Base-by-base conservation (phyloP, 2,113 vertebrate genomes). In the Lasiurus cinereus region DNA sequence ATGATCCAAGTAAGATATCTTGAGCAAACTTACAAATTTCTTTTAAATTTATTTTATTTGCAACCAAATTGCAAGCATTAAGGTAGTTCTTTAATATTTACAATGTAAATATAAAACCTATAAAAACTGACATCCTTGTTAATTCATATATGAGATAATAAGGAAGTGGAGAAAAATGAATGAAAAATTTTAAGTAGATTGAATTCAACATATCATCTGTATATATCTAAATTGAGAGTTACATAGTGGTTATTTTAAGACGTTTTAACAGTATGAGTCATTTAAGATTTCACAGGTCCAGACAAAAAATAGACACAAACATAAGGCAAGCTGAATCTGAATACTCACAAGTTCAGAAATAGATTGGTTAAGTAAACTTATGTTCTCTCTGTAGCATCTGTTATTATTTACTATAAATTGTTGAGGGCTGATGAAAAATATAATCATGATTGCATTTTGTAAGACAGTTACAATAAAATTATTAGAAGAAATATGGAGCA, bases 291-390 rank as follows among this genome's bases (percentile, higher is more conserved):
- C 88, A 95, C 84, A 94, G 97, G 88, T 95, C 86, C 54, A 92
- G 84, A 97, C 76, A 39, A 89, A 97, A 97, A 98, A 96, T 97
- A 97, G 94, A 96, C 83, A 92, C 18, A 97, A 73, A 86, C 96
- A 95, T 93, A 87, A 97, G 83, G 94, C 90, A 97, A 95, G 91
- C 90, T 96, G 96, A 88, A 94, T 96, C 24, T 95, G 93, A 94
- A 83, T 59, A 88, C 74, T 96, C 74, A 86, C 43, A 82, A 94
- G 67, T 94, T 94, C 66, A 91, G 82, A 97, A 98, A 98, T 94
- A 98, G 92, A 92, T 95, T 91, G 95, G 92, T 97, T 97, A 97
- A 96, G 96, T 92, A 96, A 96, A 97, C 62, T 82, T 95, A 95
- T 94, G 91, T 97, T 98, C 94, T 95, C 18, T 96, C 69, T 94